Evolutionary conservation across 2,888 invertebrate genomes (phyloP), one percentile per base, ranked within the genome.

Genomic region (Noctua comes): DNA sequence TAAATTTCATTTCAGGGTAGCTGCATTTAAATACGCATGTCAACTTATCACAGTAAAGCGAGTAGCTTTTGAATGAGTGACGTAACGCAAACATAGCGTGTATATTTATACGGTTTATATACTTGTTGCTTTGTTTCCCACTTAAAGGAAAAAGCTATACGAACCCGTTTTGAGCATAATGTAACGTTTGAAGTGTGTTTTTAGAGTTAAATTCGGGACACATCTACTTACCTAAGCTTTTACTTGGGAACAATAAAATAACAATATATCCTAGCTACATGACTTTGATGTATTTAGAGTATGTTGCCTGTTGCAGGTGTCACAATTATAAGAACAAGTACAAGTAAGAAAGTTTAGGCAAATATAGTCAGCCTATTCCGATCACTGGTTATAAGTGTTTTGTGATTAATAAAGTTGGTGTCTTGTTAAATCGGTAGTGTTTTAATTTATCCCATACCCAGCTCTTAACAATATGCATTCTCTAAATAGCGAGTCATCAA

Each of bases 51-150:
- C 51, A 48, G 7, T 7, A 78, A 78, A 78, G n/a, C 31, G 43
- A 31, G 18, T 46, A 57, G 43, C 24, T 48, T 65, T 66, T 54
- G n/a, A 54, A n/a, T 36, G 27, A 62, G 10, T 68, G 48, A 64
- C 54, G 54, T 66, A n/a, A 43, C 54, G 11, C 48, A 16, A 51
- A 73, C 46, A 40, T n/a, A 27, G 18, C 18, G 7, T 76, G 40
- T 64, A 43, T 43, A 24, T 64, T 1, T 57, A 21, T 77, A 46
- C 18, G n/a, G 46, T 75, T 54, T 21, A 40, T 64, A 80, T 62
- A 84, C 72, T 75, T 69, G 73, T 83, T 68, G 59, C 68, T 73
- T 77, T 76, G 70, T 86, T 82, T 83, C 21, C 43, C 73, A 76
- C 72, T 70, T 82, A 69, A 73, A 6, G 36, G 82, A 59, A 69